phyloP scores from a whole-genome alignment of 2,113 vertebrate genomes.

The Isurus oxyrinchus region DNA sequence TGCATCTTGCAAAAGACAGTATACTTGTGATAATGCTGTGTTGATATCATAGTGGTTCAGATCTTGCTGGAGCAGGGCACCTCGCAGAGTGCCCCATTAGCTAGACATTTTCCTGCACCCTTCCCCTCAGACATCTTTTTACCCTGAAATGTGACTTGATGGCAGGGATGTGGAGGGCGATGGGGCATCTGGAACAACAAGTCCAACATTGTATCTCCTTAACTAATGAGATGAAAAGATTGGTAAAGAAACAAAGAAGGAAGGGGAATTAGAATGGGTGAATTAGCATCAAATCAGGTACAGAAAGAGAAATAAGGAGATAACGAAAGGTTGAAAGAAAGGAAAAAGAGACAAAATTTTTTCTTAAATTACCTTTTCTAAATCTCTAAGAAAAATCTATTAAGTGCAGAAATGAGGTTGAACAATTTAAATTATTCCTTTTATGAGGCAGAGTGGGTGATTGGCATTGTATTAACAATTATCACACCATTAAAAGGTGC shows the following conservation, averaged over 20 bases:
- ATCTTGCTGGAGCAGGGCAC: background rate
- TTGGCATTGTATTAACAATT: background rate
- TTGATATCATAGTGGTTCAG: background rate
- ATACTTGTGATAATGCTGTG: background rate
- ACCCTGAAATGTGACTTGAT: background rate
- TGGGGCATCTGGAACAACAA: background rate
- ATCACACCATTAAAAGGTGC: background rate
- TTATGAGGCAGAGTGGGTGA: background rate
- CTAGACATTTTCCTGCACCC: background rate
- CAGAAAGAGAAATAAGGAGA: background rate
- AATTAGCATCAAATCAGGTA: background rate
- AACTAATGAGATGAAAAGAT: background rate
- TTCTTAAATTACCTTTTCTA: background rate
- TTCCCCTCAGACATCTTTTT: background rate
- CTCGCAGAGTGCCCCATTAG: background rate
- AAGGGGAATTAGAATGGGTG: background rate
- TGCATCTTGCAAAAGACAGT: background rate
- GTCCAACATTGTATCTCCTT: background rate
- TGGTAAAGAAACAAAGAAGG: background rate
- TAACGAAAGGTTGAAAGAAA: background rate
- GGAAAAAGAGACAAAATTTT: background rate
- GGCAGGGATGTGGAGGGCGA: background rate
- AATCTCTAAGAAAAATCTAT: background rate
- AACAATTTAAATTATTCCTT: background rate
- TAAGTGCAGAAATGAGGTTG: background rate